Conservation (phyloP, 2,113 vertebrate genomes). For the Nibea albiflora region DNA sequence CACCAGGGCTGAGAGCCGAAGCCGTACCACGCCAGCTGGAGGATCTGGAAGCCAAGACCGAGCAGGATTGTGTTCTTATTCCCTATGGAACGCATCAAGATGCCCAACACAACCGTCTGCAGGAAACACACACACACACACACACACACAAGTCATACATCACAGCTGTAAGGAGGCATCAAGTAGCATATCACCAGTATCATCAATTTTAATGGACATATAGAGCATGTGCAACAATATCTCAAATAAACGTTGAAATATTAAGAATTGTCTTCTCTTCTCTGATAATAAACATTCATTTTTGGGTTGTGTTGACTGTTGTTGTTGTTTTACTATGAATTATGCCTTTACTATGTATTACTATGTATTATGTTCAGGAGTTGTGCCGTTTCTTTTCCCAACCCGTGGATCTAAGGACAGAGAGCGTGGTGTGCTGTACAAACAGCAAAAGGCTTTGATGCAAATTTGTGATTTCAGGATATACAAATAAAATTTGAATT, state of each 20-base stretch:
- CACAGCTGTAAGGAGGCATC: background rate
- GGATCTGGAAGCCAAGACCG: slow-evolving; percentile 92
- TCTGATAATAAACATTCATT: background rate
- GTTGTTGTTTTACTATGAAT: background rate
- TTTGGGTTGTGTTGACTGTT: background rate
- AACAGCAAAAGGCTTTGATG: background rate
- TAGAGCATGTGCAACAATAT: background rate
- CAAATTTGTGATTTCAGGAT: background rate
- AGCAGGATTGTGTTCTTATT: slow-evolving; percentile 95
- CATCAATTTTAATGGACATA: background rate
- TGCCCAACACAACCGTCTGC: slow-evolving; percentile 91
- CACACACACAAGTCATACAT: slow-evolving; percentile 26
- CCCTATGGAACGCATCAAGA: slow-evolving; percentile 93
- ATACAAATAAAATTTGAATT: background rate
- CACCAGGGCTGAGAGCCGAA: slow-evolving; percentile 95
- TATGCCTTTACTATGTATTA: background rate
- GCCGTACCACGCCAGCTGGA: slow-evolving; percentile 94
- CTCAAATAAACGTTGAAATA: background rate
- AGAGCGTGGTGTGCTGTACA: background rate
- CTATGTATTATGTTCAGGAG: too few species aligned
- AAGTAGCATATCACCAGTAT: background rate
- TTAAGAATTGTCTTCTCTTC: background rate
- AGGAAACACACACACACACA: slow-evolving; percentile 50
- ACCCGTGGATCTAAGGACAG: background rate
- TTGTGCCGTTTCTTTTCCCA: background rate